A percentile compares a stretch with the other conserved stretches of the same genome.
Evolutionary conservation across 2,888 invertebrate species (phyloP).

Genomic region (Tiliacea citrago): DNA sequence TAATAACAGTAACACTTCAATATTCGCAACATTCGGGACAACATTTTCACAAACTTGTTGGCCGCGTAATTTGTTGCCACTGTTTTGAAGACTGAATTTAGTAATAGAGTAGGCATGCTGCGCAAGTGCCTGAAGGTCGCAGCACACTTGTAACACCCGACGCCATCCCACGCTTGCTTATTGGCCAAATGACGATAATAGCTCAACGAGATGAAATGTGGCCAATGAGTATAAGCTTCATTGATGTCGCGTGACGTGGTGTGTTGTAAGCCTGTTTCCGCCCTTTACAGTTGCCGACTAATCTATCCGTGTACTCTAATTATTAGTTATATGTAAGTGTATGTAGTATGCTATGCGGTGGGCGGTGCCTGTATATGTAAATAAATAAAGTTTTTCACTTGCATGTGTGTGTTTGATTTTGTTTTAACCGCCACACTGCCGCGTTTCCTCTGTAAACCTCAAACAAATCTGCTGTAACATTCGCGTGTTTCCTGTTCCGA

Average conservation of each 20-base stretch:
- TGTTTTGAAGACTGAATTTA: conserved; percentile 20
- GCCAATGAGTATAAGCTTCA: not conserved
- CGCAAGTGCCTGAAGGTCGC: not conserved
- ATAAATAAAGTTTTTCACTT: conserved; percentile 65
- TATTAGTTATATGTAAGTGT: conserved; percentile 44
- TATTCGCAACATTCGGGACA: not conserved
- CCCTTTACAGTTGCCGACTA: conserved; percentile 8
- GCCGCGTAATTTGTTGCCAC: not conserved
- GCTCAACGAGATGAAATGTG: not conserved
- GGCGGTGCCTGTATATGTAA: conserved; percentile 57
- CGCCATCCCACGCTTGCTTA: not conserved
- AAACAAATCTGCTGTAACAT: too few species aligned
- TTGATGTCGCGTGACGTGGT: not conserved
- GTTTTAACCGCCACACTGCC: conserved; percentile 14
- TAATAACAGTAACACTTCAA: not conserved
- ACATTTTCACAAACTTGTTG: not conserved
- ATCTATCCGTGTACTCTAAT: conserved; percentile 13
- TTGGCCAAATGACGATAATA: not conserved
- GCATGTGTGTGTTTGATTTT: conserved; percentile 74
- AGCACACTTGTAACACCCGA: not conserved
- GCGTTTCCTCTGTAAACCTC: not conserved
- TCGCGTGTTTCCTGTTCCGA: too few species aligned
- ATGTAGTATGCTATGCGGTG: conserved; percentile 50
- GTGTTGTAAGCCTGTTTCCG: not conserved
- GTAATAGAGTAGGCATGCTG: not conserved